Evolutionary conservation across 2,113 vertebrate species (phyloP), one percentile per base, ranked within the genome.

Genomic region (Heterocephalus glaber): DNA sequence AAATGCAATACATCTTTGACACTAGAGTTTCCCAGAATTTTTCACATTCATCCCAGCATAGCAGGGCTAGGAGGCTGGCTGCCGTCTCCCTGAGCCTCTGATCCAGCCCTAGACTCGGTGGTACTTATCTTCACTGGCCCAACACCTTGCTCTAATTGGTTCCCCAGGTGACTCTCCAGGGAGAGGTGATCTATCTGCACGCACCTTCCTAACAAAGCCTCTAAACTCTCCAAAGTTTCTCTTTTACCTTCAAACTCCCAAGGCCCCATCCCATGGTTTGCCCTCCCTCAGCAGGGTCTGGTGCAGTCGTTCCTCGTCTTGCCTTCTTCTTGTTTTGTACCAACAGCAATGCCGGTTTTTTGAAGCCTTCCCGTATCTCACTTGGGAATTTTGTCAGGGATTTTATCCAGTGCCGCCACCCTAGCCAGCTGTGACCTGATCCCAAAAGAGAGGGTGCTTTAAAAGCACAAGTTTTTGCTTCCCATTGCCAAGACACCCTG

Each of bases 191-290:
- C 94, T 60, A 77, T 82, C 88, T 86, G 72, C 56, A 13, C 2
- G 6, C 26, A 81, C 49, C 60, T 96, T 90, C 86, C 63, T 76
- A 96, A 81, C 28, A 61, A 94, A 80, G 4, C 28, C n/a, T 70
- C 86, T 95, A 81, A 38, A 33, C 68, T 52, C 61, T 91, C 91
- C 63, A 63, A 92, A 92, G 2, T 7, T 92, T 80, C 72, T n/a
- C 86, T 33, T 95, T 80, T 68, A 44, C 84, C 93, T 95, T 84
- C 80, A 54, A 96, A 84, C 12, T 90, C 86, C 93, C 92, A 81
- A 94, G 94, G 76, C 7, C 16, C 77, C 60, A 52, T 19, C 24
- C 12, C 58, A 47, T 19, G 1, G 24, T 47, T 65, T 74, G 26
- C 56, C 22, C 12, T 49, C 76, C 38, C 60, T 83, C 84, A 24